Evolutionary conservation across 2,797 vertebrate genomes (phyloP), one percentile per base, ranked within the genome.

Genomic region (Gastrophryne carolinensis): DNA sequence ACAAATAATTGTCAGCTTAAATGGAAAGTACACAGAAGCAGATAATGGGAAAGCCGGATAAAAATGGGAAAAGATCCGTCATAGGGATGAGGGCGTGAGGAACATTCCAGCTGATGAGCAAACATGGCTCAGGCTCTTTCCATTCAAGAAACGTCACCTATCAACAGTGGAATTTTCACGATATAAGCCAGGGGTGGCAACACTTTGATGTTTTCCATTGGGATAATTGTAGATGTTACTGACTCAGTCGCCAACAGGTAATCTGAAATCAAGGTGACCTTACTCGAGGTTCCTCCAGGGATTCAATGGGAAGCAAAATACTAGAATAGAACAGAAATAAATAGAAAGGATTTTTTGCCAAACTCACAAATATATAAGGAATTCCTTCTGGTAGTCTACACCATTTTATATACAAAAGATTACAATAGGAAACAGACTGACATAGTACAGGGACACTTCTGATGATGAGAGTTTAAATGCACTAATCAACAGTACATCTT

Each of bases 41-140:
- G 57, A 70, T 71, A 70, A 77, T 56, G 60, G 57, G 19, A 69
- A 53, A 68, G 44, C 32, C n/a, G 61, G 53, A 27, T 54, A 53
- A 53, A 63, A 76, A 70, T 71, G 49, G 74, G 69, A 77, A 77
- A 63, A 27, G 17, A 64, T 77, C 66, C 63, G 66, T 71, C 74
- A 70, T 47, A 77, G 29, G 19, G 65, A 69, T 71, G 35, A 71
- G 67, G 74, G 74, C 26, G 58, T 64, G 66, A 30, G 60, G 66
- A 64, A 71, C 67, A 71, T 71, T 77, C 29, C 66, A 56, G 29
- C 34, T 26, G 24, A 47, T 41, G 24, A 47, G 47, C 58, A 57
- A 70, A 70, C 30, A 76, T 35, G 21, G 32, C 57, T 29, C 11
- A 24, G 29, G 37, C 52, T 67, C 66, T 77, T 71, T 77, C 74